Percentiles rank a stretch among this genome's conserved stretches.
These are phyloP conservation scores for Acanthacorydalis orientalis DNA, from an alignment of 2,888 invertebrate species.

Conservation along the genomic window DNA sequence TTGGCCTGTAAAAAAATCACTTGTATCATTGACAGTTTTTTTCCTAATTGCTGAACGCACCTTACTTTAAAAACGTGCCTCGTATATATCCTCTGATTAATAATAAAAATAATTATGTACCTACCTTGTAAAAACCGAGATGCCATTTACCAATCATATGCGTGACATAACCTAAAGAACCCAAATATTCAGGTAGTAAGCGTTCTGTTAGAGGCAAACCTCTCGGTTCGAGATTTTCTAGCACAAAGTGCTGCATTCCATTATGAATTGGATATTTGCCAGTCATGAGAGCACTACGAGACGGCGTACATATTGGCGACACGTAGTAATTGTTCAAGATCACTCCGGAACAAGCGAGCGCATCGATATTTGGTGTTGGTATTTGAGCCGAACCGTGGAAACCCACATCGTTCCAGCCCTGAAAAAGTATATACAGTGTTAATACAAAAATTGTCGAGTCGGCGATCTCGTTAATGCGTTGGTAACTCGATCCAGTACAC, in stretches of 20 bases:
- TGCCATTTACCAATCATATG: slow-evolving; percentile 69
- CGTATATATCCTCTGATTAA: too few species aligned
- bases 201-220: slow-evolving; percentile 60
- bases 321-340: slow-evolving; percentile 68
- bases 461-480: too few species aligned
- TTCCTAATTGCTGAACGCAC: too few species aligned
- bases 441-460: too few species aligned
- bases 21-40: too few species aligned
- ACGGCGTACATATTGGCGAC: slow-evolving; percentile 68
- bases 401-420: slow-evolving; percentile 79
- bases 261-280: slow-evolving; percentile 74
- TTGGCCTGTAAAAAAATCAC: too few species aligned
- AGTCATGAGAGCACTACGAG: slow-evolving; percentile 66
- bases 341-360: slow-evolving; percentile 58
- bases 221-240: slow-evolving; percentile 56
- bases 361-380: slow-evolving; percentile 73
- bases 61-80: too few species aligned
- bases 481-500: too few species aligned
- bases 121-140: slow-evolving; percentile 30
- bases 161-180: slow-evolving; percentile 59
- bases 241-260: slow-evolving; percentile 53
- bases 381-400: slow-evolving; percentile 72
- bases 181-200: slow-evolving; percentile 58
- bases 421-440: too few species aligned
- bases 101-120: too few species aligned